Evolutionary conservation across 2,113 vertebrate species (phyloP).

Genomic region (Rousettus leschenaultii): DNA sequence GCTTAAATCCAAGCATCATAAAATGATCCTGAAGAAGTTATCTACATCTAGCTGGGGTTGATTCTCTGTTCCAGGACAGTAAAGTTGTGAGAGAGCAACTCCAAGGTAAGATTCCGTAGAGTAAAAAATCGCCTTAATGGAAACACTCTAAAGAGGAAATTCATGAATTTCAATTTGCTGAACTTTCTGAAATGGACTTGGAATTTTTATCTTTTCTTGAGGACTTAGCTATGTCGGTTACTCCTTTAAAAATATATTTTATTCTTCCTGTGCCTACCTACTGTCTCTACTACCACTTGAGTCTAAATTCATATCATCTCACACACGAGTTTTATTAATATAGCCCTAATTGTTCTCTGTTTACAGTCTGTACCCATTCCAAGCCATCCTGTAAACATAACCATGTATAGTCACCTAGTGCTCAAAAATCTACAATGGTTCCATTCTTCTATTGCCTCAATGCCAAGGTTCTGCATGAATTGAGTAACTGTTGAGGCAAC

Average conservation of each 20-base stretch:
- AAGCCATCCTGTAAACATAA: neutral
- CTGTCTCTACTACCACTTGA: neutral
- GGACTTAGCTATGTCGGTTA: neutral
- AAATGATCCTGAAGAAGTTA: neutral
- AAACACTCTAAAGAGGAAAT: neutral
- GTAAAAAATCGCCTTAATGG: neutral
- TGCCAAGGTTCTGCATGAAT: neutral
- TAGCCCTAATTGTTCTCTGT: neutral
- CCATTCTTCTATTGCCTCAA: neutral
- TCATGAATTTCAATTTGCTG: neutral
- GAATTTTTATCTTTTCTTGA: neutral
- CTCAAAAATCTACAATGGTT: neutral
- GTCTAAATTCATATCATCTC: neutral
- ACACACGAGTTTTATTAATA: neutral
- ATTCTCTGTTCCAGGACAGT: neutral
- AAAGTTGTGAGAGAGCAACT: neutral
- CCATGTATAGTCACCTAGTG: too few species aligned
- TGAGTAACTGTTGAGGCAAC: neutral
- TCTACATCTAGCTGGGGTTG: neutral
- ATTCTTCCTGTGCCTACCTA: neutral
- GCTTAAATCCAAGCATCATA: neutral
- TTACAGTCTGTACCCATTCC: neutral
- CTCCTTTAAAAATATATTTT: neutral
- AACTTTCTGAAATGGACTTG: neutral
- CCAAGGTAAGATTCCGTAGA: neutral